phyloP scores from a whole-genome alignment of 1,140 invertebrate genomes.

The Paralvinella palmiformis region DNA sequence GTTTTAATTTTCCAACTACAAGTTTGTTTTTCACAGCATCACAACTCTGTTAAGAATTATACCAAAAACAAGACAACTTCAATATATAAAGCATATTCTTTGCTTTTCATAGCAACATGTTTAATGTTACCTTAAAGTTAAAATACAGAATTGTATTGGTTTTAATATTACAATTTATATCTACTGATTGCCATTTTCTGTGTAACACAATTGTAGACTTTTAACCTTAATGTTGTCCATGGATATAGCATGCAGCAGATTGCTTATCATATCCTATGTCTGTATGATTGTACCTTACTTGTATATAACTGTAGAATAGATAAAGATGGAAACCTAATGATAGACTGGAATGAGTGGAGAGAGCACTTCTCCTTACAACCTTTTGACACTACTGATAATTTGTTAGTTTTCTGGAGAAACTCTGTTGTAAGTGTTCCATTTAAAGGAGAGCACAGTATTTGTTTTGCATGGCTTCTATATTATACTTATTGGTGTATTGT shows the following conservation, averaged over 20 bases:
- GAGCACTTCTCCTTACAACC: slow-evolving; percentile 90
- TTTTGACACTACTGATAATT: slow-evolving; percentile 77
- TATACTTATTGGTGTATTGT: too few species aligned
- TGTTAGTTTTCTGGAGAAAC: slow-evolving; percentile 93
- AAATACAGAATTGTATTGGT: not conserved
- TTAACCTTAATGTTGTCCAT: not conserved
- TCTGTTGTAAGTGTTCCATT: slow-evolving; percentile 65
- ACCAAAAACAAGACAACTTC: too few species aligned
- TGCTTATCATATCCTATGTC: not conserved
- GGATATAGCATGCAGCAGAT: not conserved
- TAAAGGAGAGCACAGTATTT: not conserved
- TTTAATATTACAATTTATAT: not conserved
- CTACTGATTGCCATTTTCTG: not conserved
- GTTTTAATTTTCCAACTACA: too few species aligned
- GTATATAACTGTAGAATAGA: slow-evolving; percentile 53
- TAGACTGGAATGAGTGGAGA: slow-evolving; percentile 95
- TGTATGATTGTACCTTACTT: not conserved
- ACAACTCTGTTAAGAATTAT: too few species aligned
- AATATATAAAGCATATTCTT: too few species aligned
- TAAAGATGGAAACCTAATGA: slow-evolving; percentile 86
- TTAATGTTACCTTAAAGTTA: too few species aligned
- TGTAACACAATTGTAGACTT: not conserved
- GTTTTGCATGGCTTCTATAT: not conserved
- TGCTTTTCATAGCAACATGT: too few species aligned
- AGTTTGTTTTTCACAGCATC: too few species aligned